Base-by-base conservation (phyloP, 2,113 vertebrate species). In the Silurus asotus region DNA sequence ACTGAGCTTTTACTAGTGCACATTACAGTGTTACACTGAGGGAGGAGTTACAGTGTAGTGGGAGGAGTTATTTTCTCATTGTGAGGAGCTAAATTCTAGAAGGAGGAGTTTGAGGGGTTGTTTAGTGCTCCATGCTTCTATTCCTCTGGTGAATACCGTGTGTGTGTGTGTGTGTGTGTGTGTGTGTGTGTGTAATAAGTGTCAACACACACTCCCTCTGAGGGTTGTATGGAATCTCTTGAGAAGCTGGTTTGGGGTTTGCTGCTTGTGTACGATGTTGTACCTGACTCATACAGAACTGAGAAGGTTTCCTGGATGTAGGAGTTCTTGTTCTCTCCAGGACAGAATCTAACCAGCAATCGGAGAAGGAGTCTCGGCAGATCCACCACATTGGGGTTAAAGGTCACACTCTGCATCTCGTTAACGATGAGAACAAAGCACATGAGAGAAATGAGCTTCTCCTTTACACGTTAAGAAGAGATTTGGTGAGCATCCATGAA, bases 401-500 rank as follows among this genome's bases (percentile, higher is more conserved):
- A 74, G 70, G 70, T 74, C 5, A 49, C 9, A 1, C 19, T 37
- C 9, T 48, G 45, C 45, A 3, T 8, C 17, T 23, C 51, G 37
- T 72, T 49, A 74, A 74, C 5, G 8, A 23, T 74, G 70, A 74
- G 70, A 74, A 51, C 45, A 28, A 61, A 81, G 37, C 17, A 6
- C 15, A 62, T 5, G 17, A 37, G 37, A 45, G 28, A 48, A 81
- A 62, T 49, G 37, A 28, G 56, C 51, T 62, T 62, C 70, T 74
- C n/a, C 48, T 62, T 59, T 49, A 81, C 11, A 48, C 2, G 1
- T 28, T 45, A 8, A 58, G 55, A 20, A 23, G 28, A 62, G 19
- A 81, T 62, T 81, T 81, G 56, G 58, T 62, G 78, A 45, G 58
- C 19, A 20, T 61, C 56, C 78, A 81, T 62, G 2, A 81, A 49